Conservation (phyloP, 2,797 vertebrate species). For the Lophotriccus pileatus region DNA sequence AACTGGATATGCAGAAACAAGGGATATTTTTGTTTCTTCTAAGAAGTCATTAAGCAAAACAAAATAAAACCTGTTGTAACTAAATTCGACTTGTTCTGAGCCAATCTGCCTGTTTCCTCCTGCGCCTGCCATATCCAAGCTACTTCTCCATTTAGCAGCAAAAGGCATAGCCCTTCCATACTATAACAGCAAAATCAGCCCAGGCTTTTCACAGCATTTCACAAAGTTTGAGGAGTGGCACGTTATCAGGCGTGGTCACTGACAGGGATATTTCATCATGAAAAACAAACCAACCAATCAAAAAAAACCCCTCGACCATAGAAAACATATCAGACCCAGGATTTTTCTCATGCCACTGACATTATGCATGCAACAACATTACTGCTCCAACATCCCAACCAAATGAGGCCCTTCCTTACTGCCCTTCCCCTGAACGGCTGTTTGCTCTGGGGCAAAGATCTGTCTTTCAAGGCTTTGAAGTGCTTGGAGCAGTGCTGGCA, state of each 20-base stretch:
- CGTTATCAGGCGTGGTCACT: rapidly evolving
- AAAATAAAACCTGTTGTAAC: neutral
- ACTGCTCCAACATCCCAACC: neutral
- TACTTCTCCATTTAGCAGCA: neutral
- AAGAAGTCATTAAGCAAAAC: neutral
- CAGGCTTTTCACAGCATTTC: neutral
- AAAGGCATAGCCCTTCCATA: neutral
- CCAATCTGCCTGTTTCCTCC: neutral
- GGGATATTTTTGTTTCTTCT: neutral
- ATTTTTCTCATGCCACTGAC: neutral
- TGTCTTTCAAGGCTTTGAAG: neutral
- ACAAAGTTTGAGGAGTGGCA: neutral
- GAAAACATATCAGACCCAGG: neutral
- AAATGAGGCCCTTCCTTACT: neutral
- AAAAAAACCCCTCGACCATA: rapidly evolving
- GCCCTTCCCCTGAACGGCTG: neutral
- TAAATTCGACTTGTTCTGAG: neutral
- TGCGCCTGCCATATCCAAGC: neutral
- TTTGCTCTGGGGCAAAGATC: neutral
- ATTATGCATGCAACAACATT: neutral
- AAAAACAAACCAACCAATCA: neutral
- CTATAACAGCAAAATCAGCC: neutral
- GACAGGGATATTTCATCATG: neutral
- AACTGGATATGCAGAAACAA: neutral
- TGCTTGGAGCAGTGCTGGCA: neutral